These are phyloP conservation scores for Passer montanus DNA, from an alignment of 2,113 vertebrate species.

Conservation along the genomic window DNA sequence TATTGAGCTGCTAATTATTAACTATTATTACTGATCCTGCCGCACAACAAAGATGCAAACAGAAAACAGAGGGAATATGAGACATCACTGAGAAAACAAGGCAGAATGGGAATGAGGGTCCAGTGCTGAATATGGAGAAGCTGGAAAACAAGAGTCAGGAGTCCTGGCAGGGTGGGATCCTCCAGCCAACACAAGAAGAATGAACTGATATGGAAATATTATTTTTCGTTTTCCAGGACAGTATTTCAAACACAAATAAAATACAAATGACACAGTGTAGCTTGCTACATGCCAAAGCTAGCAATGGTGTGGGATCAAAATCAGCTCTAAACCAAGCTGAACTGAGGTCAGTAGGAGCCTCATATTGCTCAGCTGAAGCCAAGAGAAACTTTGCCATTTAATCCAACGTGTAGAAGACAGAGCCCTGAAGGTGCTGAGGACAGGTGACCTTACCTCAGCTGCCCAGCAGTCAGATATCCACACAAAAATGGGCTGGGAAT, in stretches of 20 bases:
- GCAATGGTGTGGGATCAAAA: background rate
- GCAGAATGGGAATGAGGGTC: background rate
- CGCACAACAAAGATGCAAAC: conserved; percentile 19
- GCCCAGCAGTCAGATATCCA: background rate
- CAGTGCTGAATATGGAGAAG: rapidly evolving
- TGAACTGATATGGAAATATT: background rate
- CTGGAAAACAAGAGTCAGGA: background rate
- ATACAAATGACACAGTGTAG: background rate
- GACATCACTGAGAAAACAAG: background rate
- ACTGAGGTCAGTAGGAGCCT: background rate
- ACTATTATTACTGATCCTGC: conserved; percentile 50
- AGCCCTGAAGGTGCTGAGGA: background rate
- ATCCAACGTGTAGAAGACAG: background rate
- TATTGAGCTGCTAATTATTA: conserved; percentile 64
- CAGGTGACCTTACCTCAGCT: rapidly evolving
- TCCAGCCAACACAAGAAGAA: background rate
- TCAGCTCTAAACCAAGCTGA: background rate
- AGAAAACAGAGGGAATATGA: conserved; percentile 5
- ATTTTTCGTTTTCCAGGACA: background rate
- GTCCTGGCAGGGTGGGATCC: background rate
- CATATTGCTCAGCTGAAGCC: background rate
- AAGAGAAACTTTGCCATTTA: background rate
- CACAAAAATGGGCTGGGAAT: background rate
- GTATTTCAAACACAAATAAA: conserved; percentile 23
- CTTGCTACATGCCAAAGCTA: conserved; percentile 1